Conservation (phyloP, 2,888 invertebrate genomes). For the Aspidiotus rigidus region DNA sequence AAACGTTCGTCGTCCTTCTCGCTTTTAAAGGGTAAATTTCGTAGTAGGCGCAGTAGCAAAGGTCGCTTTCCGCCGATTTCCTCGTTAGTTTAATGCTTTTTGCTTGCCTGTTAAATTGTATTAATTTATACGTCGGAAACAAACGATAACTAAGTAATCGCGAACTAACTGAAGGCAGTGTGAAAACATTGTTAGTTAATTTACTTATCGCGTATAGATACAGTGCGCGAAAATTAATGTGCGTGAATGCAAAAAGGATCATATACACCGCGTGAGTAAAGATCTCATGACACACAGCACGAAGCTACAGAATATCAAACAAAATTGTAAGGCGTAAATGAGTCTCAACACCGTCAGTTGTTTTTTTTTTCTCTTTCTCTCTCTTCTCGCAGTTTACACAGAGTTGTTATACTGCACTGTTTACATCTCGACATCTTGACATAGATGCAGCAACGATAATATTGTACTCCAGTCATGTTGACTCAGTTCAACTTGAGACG, state of each 20-base stretch:
- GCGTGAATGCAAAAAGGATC: constrained; percentile 13
- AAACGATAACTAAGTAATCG: constrained; percentile 30
- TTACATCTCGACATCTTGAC: no score
- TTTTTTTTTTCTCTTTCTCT: no score
- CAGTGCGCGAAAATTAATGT: constrained; percentile 4
- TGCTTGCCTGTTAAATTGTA: constrained; percentile 25
- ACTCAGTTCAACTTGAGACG: no score
- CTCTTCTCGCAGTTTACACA: no score
- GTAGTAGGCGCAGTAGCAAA: constrained; percentile 12
- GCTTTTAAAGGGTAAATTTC: neutral
- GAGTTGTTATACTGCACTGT: no score
- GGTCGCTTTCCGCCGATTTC: constrained; percentile 15
- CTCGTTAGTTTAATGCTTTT: constrained; percentile 27
- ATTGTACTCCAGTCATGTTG: no score
- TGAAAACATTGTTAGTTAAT: constrained; percentile 32
- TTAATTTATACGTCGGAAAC: constrained; percentile 32
- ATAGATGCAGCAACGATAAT: neutral
- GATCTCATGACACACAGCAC: no score
- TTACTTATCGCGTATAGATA: constrained; percentile 24
- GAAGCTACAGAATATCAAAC: no score
- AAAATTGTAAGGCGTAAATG: no score
- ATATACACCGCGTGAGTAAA: no score
- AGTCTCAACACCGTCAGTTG: no score
- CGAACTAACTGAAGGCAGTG: constrained; percentile 8
- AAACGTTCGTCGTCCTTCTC: neutral